Percentiles rank a stretch among this genome's conserved stretches.
Evolutionary conservation across 2,113 vertebrate genomes (phyloP).

Genomic region (Oreochromis aureus): DNA sequence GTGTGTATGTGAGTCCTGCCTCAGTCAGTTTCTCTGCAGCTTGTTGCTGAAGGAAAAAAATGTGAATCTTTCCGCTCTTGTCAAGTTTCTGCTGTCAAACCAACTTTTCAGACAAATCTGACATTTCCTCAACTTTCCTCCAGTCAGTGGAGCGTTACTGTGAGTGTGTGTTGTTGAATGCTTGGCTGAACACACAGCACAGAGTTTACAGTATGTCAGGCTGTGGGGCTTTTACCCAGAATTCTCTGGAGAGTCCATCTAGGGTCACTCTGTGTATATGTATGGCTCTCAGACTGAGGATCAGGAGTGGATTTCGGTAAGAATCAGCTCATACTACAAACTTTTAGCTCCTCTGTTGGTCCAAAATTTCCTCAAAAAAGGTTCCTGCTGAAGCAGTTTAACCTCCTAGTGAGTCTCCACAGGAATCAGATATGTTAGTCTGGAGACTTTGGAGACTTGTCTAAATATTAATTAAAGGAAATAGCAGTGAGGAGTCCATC

Average conservation of each 20-base stretch:
- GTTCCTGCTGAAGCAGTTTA: background rate
- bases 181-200: background rate
- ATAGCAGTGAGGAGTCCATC: background rate
- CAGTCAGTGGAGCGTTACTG: background rate
- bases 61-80: background rate
- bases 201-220: background rate
- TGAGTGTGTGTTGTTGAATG: background rate
- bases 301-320: background rate
- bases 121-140: slow-evolving; percentile 32
- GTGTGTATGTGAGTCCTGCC: background rate
- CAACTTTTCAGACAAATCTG: slow-evolving; percentile 46
- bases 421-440: background rate
- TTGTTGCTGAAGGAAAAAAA: background rate
- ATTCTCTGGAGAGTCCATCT: background rate
- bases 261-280: background rate
- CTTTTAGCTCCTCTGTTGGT: background rate
- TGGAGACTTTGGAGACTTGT: background rate
- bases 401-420: background rate
- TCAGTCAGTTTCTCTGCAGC: background rate
- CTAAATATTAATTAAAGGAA: background rate
- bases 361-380: background rate
- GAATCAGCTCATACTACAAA: background rate
- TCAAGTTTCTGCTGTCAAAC: slow-evolving; percentile 17
- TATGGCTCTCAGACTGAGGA: background rate
- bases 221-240: background rate